A percentile compares a stretch with the other conserved stretches of the same genome.
phyloP scores from a whole-genome alignment of 2,113 vertebrate genomes.

The Lepisosteus osseus region DNA sequence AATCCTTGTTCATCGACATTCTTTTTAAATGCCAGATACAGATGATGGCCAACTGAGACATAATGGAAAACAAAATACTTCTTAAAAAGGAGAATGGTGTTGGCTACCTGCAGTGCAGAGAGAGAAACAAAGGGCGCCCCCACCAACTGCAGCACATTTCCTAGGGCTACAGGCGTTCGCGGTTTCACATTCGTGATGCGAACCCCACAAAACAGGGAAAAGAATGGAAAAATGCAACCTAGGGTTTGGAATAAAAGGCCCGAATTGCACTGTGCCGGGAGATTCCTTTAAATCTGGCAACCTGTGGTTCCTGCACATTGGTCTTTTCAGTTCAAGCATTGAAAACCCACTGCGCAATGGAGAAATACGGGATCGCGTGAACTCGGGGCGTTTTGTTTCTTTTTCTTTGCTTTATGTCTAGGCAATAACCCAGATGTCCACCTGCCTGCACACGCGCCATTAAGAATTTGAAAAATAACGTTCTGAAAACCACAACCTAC shows the following conservation, averaged over 20 bases:
- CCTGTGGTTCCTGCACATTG: slow-evolving; percentile 74
- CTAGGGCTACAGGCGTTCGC: slow-evolving; percentile 21
- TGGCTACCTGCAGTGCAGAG: slow-evolving; percentile 49
- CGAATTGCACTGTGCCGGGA: slow-evolving; percentile 65
- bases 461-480: too few relatives aligned
- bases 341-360: slow-evolving; percentile 43
- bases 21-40: slow-evolving; percentile 22
- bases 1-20: slow-evolving; percentile 1
- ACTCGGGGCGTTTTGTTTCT: slow-evolving; percentile 27
- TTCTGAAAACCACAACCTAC: too few relatives aligned
- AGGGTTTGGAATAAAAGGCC: slow-evolving; percentile 75
- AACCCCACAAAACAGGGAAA: slow-evolving; percentile 25
- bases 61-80: slow-evolving; percentile 33
- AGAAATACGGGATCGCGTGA: slow-evolving; percentile 60
- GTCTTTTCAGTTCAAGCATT: slow-evolving; percentile 59
- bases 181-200: slow-evolving; percentile 35
- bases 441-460: too few relatives aligned
- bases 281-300: slow-evolving; percentile 69
- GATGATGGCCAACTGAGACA: slow-evolving; percentile 28
- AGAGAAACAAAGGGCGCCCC: slow-evolving; percentile 42
- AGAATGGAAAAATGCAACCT: slow-evolving; percentile 69
- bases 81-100: slow-evolving; percentile 41
- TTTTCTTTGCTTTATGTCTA: background rate
- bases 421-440: background rate
- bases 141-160: slow-evolving; percentile 28